Evolutionary conservation across 2,797 vertebrate genomes (phyloP), one percentile per base, ranked within the genome.

Genomic region (Tinamus major): DNA sequence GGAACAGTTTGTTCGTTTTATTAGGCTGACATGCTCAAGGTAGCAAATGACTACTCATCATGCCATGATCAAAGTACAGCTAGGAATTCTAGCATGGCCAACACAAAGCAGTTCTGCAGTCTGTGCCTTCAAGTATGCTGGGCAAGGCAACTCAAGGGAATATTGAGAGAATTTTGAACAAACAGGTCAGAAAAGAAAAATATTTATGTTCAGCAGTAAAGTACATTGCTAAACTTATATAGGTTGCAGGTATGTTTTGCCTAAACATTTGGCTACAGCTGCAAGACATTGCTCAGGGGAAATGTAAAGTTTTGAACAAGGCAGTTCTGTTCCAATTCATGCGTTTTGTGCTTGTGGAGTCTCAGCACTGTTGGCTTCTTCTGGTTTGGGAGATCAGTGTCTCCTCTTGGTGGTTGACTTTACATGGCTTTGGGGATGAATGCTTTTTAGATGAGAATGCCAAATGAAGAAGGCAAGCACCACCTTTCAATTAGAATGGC

Each of bases 1-100:
- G 65, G 96, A 96, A 76, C 56, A 78, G 90, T 96, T 93, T 79
- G 90, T 62, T 92, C 78, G 10, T 79, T 58, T 89, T 89, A 56
- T 61, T 75, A 81, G 33, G 8, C 83, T 94, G 93, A 63, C 87
- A 94, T 94, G 74, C 68, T 88, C 94, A 94, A 77, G 64, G 80
- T 94, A 81, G 62, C 87, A 74, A 87, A 96, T 80, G 91, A 86
- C 83, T 74, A 79, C 85, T 92, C 76, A 31, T 19, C 37, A 91
- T 56, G 56, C 55, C 24, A 0, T 69, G 84, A 92, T 94, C 94
- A 92, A 93, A 96, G 91, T 10, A 42, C 39, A 80, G 81, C 21
- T n/a, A 79, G 89, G 42, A 94, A 75, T 86, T 94, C 29, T 37
- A 88, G 83, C 71, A 2, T 0, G 49, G 78, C 0, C 1, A 88